phyloP scores from a whole-genome alignment of 2,113 vertebrate species.

The Oncorhynchus masou region DNA sequence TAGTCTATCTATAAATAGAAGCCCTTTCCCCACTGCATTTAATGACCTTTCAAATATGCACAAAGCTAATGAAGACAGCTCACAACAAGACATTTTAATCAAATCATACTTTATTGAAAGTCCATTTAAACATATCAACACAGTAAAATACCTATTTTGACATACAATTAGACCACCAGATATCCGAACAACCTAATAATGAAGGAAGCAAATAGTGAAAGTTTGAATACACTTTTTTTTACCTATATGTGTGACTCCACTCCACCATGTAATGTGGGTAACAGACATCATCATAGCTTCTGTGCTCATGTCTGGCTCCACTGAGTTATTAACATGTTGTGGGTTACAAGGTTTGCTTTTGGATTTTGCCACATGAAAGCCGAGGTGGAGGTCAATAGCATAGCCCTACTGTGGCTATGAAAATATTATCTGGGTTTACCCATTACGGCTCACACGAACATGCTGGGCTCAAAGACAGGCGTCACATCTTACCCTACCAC shows the following conservation, averaged over 20 bases:
- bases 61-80: no score
- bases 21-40: no score
- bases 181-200: not conserved
- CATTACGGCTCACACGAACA: conserved; percentile 42
- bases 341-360: conserved; percentile 53
- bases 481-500: conserved; percentile 27
- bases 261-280: conserved; percentile 8
- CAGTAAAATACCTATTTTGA: no score
- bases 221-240: no score
- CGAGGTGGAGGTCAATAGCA: conserved; percentile 51
- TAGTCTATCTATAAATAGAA: no score
- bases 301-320: conserved; percentile 11
- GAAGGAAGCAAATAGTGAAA: not conserved
- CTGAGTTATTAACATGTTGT: conserved; percentile 63
- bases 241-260: not conserved
- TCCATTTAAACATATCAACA: no score
- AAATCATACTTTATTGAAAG: no score
- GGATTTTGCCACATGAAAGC: conserved; percentile 59
- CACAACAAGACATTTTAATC: no score
- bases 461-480: conserved; percentile 38
- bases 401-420: conserved; percentile 45
- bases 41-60: no score
- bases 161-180: not conserved
- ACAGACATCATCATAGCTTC: conserved; percentile 22
- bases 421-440: conserved; percentile 58